These are phyloP conservation scores for Conus canariensis DNA, from an alignment of 2,888 invertebrate species.

Conservation along the genomic window DNA sequence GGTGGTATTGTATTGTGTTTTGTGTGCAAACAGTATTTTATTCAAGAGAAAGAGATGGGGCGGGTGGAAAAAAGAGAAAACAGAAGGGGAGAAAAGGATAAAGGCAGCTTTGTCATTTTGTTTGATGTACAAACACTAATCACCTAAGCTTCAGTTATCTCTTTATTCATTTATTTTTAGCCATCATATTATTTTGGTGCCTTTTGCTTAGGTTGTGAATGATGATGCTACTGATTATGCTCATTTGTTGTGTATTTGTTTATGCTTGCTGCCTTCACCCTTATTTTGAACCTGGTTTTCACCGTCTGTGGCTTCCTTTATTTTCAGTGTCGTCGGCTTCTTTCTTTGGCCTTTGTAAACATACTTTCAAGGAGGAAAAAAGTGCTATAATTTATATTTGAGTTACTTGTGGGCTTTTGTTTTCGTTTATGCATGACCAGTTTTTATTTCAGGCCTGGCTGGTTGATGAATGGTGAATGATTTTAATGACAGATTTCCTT, in stretches of 20 bases:
- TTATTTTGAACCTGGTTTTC: background rate
- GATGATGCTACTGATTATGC: background rate
- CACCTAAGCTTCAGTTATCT: background rate
- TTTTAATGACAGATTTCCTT: too few relatives aligned
- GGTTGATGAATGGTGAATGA: background rate
- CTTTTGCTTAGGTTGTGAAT: background rate
- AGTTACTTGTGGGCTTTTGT: conserved; percentile 41
- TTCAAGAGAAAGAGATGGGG: conserved; percentile 23
- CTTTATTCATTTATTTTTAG: background rate
- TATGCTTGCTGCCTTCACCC: background rate
- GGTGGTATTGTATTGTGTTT: conserved; percentile 31
- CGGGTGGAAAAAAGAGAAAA: too few relatives aligned
- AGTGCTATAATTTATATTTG: background rate
- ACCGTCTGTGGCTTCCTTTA: background rate
- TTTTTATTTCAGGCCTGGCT: conserved; percentile 41
- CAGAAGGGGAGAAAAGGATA: background rate
- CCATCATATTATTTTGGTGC: background rate
- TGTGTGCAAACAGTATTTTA: conserved; percentile 15
- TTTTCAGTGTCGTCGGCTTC: background rate
- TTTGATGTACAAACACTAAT: background rate
- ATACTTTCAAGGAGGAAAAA: background rate
- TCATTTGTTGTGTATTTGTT: background rate
- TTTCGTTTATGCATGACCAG: conserved; percentile 32
- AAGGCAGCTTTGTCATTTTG: background rate
- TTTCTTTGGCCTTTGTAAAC: background rate